phyloP scores from a whole-genome alignment of 2,113 vertebrate species.

The Reinhardtius hippoglossoides region DNA sequence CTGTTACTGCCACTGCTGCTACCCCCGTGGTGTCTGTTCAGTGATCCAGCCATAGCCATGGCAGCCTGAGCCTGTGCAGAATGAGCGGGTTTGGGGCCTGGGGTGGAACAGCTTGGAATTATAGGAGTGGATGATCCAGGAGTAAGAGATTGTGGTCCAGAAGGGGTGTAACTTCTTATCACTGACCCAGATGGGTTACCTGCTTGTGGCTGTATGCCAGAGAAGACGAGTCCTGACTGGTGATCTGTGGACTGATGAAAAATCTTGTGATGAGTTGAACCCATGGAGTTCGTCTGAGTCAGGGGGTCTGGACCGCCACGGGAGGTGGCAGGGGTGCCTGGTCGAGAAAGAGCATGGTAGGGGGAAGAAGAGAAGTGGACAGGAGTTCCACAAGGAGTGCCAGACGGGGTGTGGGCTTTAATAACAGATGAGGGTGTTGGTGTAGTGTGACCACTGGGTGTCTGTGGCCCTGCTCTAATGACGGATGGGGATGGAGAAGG shows the following conservation, averaged over 20 bases:
- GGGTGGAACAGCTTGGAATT: conserved; percentile 73
- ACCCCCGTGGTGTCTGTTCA: conserved; percentile 78
- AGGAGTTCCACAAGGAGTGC: conserved; percentile 83
- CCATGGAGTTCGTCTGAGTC: conserved; percentile 80
- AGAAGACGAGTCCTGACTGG: conserved; percentile 69
- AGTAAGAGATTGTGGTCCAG: conserved; percentile 77
- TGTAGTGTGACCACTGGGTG: conserved; percentile 72
- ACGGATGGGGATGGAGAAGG: conserved; percentile 83
- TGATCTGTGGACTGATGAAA: conserved; percentile 85
- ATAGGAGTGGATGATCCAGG: conserved; percentile 84
- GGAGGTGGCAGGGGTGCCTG: conserved; percentile 79
- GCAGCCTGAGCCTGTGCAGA: conserved; percentile 59
- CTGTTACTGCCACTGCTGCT: conserved; percentile 82
- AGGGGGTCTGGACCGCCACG: conserved; percentile 74
- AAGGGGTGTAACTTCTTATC: conserved; percentile 88
- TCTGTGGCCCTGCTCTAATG: conserved; percentile 81
- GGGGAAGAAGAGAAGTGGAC: conserved; percentile 82
- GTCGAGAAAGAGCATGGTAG: conserved; percentile 84
- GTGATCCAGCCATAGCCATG: conserved; percentile 56
- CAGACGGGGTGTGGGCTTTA: conserved; percentile 82
- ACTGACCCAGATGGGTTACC: conserved; percentile 85
- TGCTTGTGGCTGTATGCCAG: conserved; percentile 82
- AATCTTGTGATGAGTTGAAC: conserved; percentile 85
- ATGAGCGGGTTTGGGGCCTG: conserved; percentile 77
- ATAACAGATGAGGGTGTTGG: conserved; percentile 83